phyloP scores from a whole-genome alignment of 2,113 vertebrate species.

The Cricetomys ansorgei region DNA sequence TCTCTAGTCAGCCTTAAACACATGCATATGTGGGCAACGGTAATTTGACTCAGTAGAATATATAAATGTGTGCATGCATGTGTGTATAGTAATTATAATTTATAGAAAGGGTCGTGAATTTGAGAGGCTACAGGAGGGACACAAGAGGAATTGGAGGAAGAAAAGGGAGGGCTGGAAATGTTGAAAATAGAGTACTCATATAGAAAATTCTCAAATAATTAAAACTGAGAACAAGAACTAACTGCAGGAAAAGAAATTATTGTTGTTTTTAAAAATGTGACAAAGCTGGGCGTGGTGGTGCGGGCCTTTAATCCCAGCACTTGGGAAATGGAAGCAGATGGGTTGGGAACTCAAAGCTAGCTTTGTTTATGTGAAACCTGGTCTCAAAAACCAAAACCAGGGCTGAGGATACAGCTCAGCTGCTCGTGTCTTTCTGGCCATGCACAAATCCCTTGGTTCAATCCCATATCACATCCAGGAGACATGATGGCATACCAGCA shows the following conservation, averaged over 20 bases:
- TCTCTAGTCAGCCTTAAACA: neutral
- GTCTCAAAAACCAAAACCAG: neutral
- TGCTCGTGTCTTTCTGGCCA: neutral
- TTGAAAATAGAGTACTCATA: neutral
- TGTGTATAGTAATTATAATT: neutral
- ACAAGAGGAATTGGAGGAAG: neutral
- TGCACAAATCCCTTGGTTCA: neutral
- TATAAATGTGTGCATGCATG: neutral
- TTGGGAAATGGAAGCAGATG: neutral
- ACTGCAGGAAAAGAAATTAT: neutral
- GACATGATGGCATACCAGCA: neutral
- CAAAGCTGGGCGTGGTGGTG: neutral
- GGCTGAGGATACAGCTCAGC: neutral
- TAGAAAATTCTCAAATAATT: neutral
- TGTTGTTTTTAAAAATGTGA: neutral
- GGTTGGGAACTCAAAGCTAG: neutral
- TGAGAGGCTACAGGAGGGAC: neutral
- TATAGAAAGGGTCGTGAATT: neutral
- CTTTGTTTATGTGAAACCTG: neutral
- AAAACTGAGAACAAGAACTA: neutral
- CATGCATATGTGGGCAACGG: neutral
- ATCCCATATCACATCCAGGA: too few relatives aligned
- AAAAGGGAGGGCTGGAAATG: neutral
- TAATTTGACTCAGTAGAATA: neutral
- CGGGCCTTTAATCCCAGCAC: neutral